Evolutionary conservation across 2,113 vertebrate species (phyloP), one percentile per base, ranked within the genome.

Genomic region (Vidua macroura): DNA sequence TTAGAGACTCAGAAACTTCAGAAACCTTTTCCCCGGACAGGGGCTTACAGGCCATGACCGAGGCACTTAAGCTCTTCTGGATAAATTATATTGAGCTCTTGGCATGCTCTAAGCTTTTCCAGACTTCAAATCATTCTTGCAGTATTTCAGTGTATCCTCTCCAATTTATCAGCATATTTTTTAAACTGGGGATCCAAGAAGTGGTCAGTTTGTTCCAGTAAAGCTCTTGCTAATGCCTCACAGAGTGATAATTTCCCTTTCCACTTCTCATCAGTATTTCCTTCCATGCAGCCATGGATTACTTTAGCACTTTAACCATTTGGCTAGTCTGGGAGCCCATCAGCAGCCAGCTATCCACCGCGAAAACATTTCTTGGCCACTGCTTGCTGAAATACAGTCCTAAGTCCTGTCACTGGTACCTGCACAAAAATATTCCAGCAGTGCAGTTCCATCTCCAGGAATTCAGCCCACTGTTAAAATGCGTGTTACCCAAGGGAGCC

Each of bases 131-230:
- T 82, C 31, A 86, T 72, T 76, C 83, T 81, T 83, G 58, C 69
- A 78, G 49, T 70, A 75, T 60, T 93, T 93, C 18, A 5, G 66
- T 94, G 90, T 73, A 88, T 68, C 93, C 88, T 44, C 77, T 86
- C 62, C 90, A 92, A 76, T 90, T 95, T 95, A 93, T 94, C 90
- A 93, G 69, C 80, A n/a, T 51, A 80, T 49, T 86, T 58, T 86
- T 94, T 69, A 84, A 90, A 88, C 56, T 48, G 16, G 4, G 68
- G 44, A 88, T 78, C 69, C 80, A 92, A 96, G 69, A 92, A 94
- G 53, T 43, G 60, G 76, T 72, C 69, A 49, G 56, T 92, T 90
- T 88, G 82, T 94, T 94, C 92, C 83, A 95, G 83, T 84, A 95
- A 94, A 75, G 66, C 56, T 58, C 69, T 84, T 72, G 86, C 53